Evolutionary conservation across 2,113 vertebrate species (phyloP).

Genomic region (Talpa occidentalis): DNA sequence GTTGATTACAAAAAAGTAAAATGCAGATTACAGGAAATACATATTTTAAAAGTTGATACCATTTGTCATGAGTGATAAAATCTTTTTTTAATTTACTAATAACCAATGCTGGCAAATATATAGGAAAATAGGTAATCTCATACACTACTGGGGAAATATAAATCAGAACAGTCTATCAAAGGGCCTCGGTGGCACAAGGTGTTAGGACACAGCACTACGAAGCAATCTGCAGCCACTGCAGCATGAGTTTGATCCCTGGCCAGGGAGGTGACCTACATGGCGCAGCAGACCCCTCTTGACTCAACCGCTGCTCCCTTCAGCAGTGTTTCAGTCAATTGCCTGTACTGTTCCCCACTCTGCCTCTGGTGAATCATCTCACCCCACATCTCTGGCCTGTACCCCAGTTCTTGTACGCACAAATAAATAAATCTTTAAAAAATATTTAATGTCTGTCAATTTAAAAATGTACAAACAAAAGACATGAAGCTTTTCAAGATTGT

Average conservation of each 20-base stretch:
- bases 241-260: no score
- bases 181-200: neutral
- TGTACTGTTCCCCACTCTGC: no score
- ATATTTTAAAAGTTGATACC: neutral
- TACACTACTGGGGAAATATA: neutral
- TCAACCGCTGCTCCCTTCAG: no score
- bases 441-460: neutral
- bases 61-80: neutral
- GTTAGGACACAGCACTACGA: neutral
- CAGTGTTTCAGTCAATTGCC: neutral
- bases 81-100: neutral
- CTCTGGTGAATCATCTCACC: no score
- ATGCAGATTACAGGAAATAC: slow-evolving; percentile 1
- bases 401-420: no score
- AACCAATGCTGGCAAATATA: neutral
- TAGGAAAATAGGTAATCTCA: slow-evolving; percentile 4
- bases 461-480: neutral
- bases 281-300: no score
- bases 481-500: neutral
- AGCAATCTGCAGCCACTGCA: neutral
- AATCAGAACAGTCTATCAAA: neutral
- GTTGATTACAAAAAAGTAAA: slow-evolving; percentile 25
- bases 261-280: no score
- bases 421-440: neutral
- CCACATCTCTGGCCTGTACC: no score